Evolutionary conservation across 2,888 invertebrate species (phyloP).

Genomic region (Stenurella melanura): DNA sequence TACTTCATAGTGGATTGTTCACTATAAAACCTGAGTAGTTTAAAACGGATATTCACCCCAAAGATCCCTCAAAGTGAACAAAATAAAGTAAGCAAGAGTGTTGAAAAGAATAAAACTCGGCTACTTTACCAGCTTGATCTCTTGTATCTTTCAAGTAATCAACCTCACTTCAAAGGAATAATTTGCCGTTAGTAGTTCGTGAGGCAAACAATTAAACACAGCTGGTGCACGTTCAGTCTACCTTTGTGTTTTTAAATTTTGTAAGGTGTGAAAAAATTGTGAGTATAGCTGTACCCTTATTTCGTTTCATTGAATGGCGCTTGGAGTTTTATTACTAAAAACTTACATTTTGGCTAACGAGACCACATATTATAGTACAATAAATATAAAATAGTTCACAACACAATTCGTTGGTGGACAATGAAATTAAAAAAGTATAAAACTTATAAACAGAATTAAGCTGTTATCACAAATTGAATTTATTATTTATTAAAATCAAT

Average conservation of each 20-base stretch:
- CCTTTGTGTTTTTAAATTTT: neutral
- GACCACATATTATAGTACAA: too few relatives aligned
- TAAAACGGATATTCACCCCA: neutral
- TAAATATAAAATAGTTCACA: too few relatives aligned
- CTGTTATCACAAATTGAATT: too few relatives aligned
- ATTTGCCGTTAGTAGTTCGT: conserved; percentile 1
- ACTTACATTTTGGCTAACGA: too few relatives aligned
- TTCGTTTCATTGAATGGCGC: too few relatives aligned
- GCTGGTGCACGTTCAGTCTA: neutral
- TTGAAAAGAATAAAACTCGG: conserved; percentile 8
- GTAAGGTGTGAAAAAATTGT: neutral
- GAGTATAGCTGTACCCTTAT: neutral
- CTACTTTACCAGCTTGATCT: conserved; percentile 18
- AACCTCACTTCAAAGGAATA: conserved; percentile 18
- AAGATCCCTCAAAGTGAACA: neutral
- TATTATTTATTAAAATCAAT: too few relatives aligned
- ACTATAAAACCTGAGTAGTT: neutral
- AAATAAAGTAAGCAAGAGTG: neutral
- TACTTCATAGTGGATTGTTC: too few relatives aligned
- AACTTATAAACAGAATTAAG: too few relatives aligned
- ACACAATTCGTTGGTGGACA: too few relatives aligned
- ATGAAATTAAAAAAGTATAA: too few relatives aligned
- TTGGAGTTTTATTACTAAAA: too few relatives aligned
- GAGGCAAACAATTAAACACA: neutral
- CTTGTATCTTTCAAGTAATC: conserved; percentile 26